Evolutionary conservation across 2,113 vertebrate species (phyloP).

Genomic region (Ellobius talpinus): DNA sequence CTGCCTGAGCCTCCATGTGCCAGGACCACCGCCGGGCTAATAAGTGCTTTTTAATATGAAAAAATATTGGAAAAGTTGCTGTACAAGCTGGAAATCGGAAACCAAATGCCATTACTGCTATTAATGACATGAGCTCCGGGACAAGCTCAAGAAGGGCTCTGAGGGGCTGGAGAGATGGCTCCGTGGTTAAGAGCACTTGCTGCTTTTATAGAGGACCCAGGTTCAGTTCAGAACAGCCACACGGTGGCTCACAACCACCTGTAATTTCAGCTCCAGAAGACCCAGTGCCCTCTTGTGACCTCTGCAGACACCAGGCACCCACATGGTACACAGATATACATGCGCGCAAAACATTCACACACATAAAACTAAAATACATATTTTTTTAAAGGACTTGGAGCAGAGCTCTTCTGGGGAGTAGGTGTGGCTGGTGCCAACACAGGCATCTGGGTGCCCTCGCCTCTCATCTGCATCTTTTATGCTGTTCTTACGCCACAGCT

Average conservation of each 20-base stretch:
- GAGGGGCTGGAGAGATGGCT: neutral
- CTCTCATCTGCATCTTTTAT: neutral
- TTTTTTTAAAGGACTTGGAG: neutral
- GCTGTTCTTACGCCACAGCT: neutral
- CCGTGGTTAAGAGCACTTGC: neutral
- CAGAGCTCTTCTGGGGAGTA: neutral
- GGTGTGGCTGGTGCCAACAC: neutral
- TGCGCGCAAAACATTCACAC: neutral
- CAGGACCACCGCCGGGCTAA: no score
- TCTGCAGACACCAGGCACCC: neutral
- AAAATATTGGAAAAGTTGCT: neutral
- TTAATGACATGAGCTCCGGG: neutral
- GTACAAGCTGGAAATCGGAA: constrained; percentile 18
- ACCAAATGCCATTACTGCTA: neutral
- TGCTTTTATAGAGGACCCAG: neutral
- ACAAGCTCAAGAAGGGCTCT: neutral
- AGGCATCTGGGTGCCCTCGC: neutral
- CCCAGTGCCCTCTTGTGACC: neutral
- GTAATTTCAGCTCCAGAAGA: neutral
- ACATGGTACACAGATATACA: neutral
- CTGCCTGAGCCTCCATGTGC: no score
- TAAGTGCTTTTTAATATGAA: neutral
- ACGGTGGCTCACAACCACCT: neutral
- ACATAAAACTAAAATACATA: neutral
- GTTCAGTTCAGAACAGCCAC: neutral